Percentiles rank a stretch among this genome's conserved stretches.
These are phyloP conservation scores for Drosophila baimaii DNA, from an alignment of 1,140 invertebrate genomes.

Conservation along the genomic window DNA sequence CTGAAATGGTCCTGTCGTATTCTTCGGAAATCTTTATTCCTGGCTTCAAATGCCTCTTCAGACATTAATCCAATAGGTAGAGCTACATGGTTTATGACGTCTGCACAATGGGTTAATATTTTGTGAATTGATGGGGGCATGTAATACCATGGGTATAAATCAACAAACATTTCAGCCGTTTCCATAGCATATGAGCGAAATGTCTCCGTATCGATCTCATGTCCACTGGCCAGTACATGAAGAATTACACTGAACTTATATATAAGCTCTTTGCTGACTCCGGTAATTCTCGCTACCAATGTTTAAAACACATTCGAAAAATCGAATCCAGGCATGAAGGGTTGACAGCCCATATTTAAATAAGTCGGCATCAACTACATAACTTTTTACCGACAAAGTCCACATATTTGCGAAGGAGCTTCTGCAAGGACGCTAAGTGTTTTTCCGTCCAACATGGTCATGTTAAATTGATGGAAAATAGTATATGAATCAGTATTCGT, in stretches of 20 bases:
- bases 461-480: slow-evolving; percentile 11
- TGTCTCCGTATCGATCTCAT: neutral
- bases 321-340: no score
- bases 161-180: slow-evolving; percentile 13
- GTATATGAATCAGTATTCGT: neutral
- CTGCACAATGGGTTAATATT: slow-evolving; percentile 3
- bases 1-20: slow-evolving; percentile 5
- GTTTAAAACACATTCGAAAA: no score
- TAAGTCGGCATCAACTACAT: slow-evolving; percentile 16
- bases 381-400: slow-evolving; percentile 10
- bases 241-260: no score
- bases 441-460: slow-evolving; percentile 2
- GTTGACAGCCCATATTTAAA: slow-evolving; percentile 22
- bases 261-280: no score
- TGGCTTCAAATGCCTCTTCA: slow-evolving; percentile 20
- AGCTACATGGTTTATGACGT: slow-evolving; percentile 5
- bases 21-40: slow-evolving; percentile 17
- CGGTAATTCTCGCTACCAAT: no score
- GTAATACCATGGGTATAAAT: no score
- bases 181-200: slow-evolving; percentile 20
- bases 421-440: slow-evolving; percentile 9
- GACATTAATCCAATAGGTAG: slow-evolving; percentile 10
- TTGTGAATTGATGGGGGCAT: slow-evolving; percentile 1
- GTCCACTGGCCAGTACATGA: no score
- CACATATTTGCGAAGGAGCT: slow-evolving; percentile 11